Evolutionary conservation across 2,113 vertebrate species (phyloP), one percentile per base, ranked within the genome.

Genomic region (Ameiurus melas): DNA sequence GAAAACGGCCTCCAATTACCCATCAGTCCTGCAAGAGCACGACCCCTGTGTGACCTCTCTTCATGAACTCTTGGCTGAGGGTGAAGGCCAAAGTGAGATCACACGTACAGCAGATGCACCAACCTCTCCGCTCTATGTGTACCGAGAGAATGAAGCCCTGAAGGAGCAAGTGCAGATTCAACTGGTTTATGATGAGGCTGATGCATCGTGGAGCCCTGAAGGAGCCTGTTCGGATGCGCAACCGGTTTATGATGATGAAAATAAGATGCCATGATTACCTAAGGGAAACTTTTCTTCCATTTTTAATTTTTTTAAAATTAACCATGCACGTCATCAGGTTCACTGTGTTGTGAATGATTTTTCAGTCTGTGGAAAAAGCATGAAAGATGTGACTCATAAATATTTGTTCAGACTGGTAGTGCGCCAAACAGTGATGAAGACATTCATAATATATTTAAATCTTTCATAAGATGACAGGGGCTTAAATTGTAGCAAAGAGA

Each of bases 101-200:
- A 43, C 39, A 43, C 14, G 16, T 55, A 60, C 85, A 47, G n/a
- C 71, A 0, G 39, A 71, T 0, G 0, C 1, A 0, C 1, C 17
- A 2, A 36, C 33, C 75, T 88, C 92, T 0, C 90, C 90, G 0
- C 36, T 96, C 73, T 96, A 95, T 16, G 39, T 96, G 84, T 96
- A 96, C 90, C 90, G 94, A 17, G 91, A 96, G 90, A 96, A 96
- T n/a, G 93, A 94, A 5, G 95, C 95, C 0, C 93, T 96, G 0
- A 55, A 89, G 20, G 94, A 93, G 39, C 94, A 93, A 30, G 92
- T 96, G 30, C 85, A 89, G 0, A 78, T 96, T 25, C 82, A 91
- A 81, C 88, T 95, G 0, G 10, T 94, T 53, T 92, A 81, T 68
- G 88, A 47, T 77, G 39, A 73, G 39, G 39, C 4, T 43, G 39